Evolutionary conservation across 1,140 invertebrate species (phyloP).

Genomic region (Nylanderia fulva): DNA sequence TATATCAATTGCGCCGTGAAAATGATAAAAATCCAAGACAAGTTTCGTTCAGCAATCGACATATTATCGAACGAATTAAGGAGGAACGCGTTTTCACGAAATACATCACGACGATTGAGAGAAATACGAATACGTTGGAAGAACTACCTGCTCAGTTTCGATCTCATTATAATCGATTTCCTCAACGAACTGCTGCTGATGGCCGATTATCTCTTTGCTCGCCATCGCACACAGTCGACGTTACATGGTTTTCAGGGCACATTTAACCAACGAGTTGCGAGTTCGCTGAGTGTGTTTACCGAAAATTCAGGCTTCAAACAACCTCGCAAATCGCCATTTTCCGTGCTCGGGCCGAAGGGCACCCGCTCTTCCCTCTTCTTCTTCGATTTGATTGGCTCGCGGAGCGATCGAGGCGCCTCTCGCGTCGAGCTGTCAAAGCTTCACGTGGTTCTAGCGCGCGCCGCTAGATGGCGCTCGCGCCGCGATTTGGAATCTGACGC

Average conservation of each 20-base stretch:
- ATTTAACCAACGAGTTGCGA: conserved; percentile 66
- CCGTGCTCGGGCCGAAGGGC: conserved; percentile 27
- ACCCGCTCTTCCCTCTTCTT: not conserved
- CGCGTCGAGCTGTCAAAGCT: not conserved
- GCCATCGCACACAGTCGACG: conserved; percentile 84
- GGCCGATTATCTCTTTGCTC: conserved; percentile 80
- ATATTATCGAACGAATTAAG: not conserved
- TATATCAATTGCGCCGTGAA: not conserved
- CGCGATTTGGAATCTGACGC: too few species aligned
- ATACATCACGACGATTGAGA: not conserved
- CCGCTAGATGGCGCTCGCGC: not conserved
- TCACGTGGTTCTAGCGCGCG: not conserved
- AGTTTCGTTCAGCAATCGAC: not conserved
- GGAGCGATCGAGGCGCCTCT: not conserved
- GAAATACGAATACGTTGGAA: not conserved
- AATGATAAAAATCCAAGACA: not conserved
- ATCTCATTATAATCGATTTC: conserved; percentile 88
- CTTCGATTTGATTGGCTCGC: too few species aligned
- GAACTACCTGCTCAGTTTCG: conserved; percentile 86
- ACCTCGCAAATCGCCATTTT: conserved; percentile 68
- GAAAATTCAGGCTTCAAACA: conserved; percentile 59
- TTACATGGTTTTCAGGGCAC: conserved; percentile 75
- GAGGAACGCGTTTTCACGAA: too few species aligned
- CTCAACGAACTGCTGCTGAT: conserved; percentile 87
- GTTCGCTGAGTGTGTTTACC: conserved; percentile 66